Base-by-base conservation (phyloP, 2,888 invertebrate genomes). In the Synanthedon tipuliformis region DNA sequence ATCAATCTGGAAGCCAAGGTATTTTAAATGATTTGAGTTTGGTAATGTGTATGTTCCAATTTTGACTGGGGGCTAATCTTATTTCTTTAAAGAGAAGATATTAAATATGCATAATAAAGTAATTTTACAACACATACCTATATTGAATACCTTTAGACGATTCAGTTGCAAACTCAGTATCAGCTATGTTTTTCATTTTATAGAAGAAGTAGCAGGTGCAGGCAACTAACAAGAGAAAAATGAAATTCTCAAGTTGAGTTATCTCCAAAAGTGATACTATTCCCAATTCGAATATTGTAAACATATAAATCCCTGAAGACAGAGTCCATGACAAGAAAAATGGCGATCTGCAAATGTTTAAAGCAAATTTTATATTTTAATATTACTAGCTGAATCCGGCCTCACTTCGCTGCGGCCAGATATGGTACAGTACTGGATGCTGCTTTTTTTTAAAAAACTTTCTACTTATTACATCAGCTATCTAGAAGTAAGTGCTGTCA, bases 311-410 rank as follows among this genome's bases (percentile, higher is more conserved):
- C 3, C 91, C 87, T 10, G 94, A 93, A 50, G 91, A 90, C 48
- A 93, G 68, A 1, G 92, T 89, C 94, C 95, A 95, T 60, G 92
- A 89, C 56, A 90, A 88, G 73, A 94, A 94, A 74, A 95, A 94
- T 66, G 91, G 91, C 1, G 94, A 92, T 55, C 90, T 88, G 69
- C n/a, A 78, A 79, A 54, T 27, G 41, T 34, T 34, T 34, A 2
- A 34, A 10, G 3, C 7, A 34, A 8, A 8, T 34, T 34, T 34
- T 1, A 10, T 10, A 34, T 34, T 34, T n/a, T n/a, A n/a, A 8
- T 34, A 34, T 34, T 34, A 34, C 3, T 23, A 23, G 23, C 23
- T 3, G 4, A 23, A 23, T 5, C 23, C 23, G 5, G 5, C 4
- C 23, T 23, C 23, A 5, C 23, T 23, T 23, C 5, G 5, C 23